Evolutionary conservation across 2,888 invertebrate genomes (phyloP).

Genomic region (Mythimna impura): DNA sequence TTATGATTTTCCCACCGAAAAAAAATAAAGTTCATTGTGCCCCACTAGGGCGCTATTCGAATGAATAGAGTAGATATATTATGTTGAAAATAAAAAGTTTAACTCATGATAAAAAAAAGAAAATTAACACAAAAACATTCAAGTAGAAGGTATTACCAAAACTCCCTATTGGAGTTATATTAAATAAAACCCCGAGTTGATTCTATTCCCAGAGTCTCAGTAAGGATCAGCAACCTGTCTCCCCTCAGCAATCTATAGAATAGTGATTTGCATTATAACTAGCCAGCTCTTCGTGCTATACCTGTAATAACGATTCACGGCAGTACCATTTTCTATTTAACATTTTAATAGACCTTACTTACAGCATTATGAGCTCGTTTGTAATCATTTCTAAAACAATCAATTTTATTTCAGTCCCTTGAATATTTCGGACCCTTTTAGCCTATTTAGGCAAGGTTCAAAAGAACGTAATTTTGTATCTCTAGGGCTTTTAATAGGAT

Average conservation of each 20-base stretch:
- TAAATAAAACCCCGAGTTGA: neutral
- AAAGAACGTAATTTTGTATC: constrained; percentile 24
- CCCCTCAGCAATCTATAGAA: constrained; percentile 26
- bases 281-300: constrained; percentile 18
- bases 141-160: neutral
- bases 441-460: constrained; percentile 34
- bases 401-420: constrained; percentile 24
- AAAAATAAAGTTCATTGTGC: too few relatives aligned
- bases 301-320: constrained; percentile 36
- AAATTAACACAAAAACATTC: neutral
- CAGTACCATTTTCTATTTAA: constrained; percentile 42
- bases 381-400: constrained; percentile 39
- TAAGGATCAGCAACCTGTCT: constrained; percentile 29
- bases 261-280: constrained; percentile 54
- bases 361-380: constrained; percentile 33
- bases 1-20: too few relatives aligned
- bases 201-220: constrained; percentile 5
- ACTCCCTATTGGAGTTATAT: constrained; percentile 1
- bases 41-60: too few relatives aligned
- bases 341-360: constrained; percentile 52
- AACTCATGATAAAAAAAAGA: too few relatives aligned
- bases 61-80: too few relatives aligned
- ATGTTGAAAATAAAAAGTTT: too few relatives aligned
- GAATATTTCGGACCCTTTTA: constrained; percentile 22
- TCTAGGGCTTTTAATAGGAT: constrained; percentile 15